Percentiles rank a stretch among this genome's conserved stretches.
These are phyloP conservation scores for Drosophila kambysellisi DNA, from an alignment of 2,888 invertebrate genomes.

Conservation along the genomic window DNA sequence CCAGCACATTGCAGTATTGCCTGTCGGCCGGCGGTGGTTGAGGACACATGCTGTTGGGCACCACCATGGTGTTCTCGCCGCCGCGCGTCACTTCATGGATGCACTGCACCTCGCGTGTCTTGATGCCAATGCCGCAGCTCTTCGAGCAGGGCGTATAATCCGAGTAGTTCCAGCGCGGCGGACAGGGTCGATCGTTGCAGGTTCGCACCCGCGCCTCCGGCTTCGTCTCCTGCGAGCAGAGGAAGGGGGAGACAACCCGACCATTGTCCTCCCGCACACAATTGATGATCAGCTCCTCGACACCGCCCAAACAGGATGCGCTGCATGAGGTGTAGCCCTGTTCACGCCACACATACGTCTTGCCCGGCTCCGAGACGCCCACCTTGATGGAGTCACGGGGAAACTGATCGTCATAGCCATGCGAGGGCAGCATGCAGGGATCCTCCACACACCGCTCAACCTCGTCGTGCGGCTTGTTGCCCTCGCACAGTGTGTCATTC, in stretches of 20 bases:
- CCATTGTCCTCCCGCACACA: constrained; percentile 95
- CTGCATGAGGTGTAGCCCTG: constrained; percentile 97
- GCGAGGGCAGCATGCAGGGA: constrained; percentile 89
- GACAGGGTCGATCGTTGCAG: constrained; percentile 98
- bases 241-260: constrained; percentile 93
- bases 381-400: constrained; percentile 87
- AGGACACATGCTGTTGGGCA: constrained; percentile 96
- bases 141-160: constrained; percentile 96
- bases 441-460: constrained; percentile 92
- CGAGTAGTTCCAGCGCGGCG: constrained; percentile 96
- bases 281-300: constrained; percentile 94
- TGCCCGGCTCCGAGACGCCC: constrained; percentile 90
- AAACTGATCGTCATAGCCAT: constrained; percentile 86
- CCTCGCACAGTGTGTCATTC: constrained; percentile 94
- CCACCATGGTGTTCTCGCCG: constrained; percentile 94
- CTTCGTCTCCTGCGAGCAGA: constrained; percentile 94
- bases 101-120: constrained; percentile 91
- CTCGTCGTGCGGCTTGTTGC: constrained; percentile 92
- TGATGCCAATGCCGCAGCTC: constrained; percentile 97
- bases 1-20: constrained; percentile 96
- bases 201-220: constrained; percentile 95
- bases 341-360: constrained; percentile 95
- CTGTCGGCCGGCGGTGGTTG: constrained; percentile 95
- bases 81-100: constrained; percentile 91
- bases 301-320: constrained; percentile 96